Evolutionary conservation across 2,888 invertebrate genomes (phyloP).

Genomic region (Drosophila mettleri): DNA sequence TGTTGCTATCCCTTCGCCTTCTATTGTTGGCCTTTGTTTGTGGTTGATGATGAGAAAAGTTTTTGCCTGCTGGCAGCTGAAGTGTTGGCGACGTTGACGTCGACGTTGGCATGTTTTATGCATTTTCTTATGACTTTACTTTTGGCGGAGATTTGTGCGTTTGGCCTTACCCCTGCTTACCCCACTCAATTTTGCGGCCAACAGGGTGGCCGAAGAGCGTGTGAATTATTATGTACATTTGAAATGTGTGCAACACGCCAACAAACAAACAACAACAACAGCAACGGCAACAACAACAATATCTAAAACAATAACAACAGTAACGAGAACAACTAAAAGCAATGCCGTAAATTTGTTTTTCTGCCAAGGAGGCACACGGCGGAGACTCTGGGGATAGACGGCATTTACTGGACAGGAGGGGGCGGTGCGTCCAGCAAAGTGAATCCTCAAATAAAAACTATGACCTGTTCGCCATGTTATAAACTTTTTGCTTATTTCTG

Average conservation of each 20-base stretch:
- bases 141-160: slow-evolving; percentile 79
- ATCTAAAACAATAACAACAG: slow-evolving; percentile 36
- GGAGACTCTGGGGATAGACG: slow-evolving; percentile 8
- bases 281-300: slow-evolving; percentile 16
- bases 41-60: slow-evolving; percentile 80
- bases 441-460: slow-evolving; percentile 71
- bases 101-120: slow-evolving; percentile 77
- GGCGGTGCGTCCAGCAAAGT: slow-evolving; percentile 34
- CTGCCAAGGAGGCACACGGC: slow-evolving; percentile 41
- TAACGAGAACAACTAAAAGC: slow-evolving; percentile 71
- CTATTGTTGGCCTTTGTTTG: slow-evolving; percentile 79
- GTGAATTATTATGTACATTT: slow-evolving; percentile 80
- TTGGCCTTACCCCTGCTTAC: background rate
- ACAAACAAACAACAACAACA: slow-evolving; percentile 45
- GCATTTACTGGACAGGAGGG: background rate
- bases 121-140: slow-evolving; percentile 82
- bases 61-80: slow-evolving; percentile 79
- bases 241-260: slow-evolving; percentile 63
- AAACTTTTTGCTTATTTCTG: slow-evolving; percentile 54
- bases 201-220: slow-evolving; percentile 51
- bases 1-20: slow-evolving; percentile 28
- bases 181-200: slow-evolving; percentile 32
- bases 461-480: slow-evolving; percentile 70
- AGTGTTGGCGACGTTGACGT: slow-evolving; percentile 80
- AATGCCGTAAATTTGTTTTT: slow-evolving; percentile 78